These are phyloP conservation scores for Poeciliopsis occidentalis DNA, from an alignment of 2,113 vertebrate species.

Conservation along the genomic window DNA sequence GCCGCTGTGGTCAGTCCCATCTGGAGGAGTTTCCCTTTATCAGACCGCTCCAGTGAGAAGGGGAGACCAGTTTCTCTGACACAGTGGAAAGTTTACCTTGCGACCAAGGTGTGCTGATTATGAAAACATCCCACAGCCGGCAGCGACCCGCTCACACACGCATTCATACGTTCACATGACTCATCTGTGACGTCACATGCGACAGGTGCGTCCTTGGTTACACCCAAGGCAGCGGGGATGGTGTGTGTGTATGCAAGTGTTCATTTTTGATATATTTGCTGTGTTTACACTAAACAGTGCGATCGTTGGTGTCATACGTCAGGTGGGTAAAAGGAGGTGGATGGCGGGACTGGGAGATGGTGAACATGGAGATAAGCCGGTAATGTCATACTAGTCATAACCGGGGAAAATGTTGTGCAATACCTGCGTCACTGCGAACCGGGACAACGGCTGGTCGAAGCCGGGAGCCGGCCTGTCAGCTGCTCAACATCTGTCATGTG, in stretches of 20 bases:
- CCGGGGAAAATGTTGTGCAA: conserved; percentile 63
- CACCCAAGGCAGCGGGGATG: conserved; percentile 6
- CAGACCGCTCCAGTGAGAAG: conserved; percentile 53
- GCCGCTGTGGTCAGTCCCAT: neutral
- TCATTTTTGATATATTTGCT: conserved; percentile 30
- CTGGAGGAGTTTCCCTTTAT: conserved; percentile 41
- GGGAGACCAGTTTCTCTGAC: conserved; percentile 47
- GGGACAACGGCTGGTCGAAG: conserved; percentile 58
- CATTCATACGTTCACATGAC: conserved; percentile 53
- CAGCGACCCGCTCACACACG: conserved; percentile 24
- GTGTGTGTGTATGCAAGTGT: conserved; percentile 15
- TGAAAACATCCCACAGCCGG: conserved; percentile 67
- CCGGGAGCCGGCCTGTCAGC: conserved; percentile 30
- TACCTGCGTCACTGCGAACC: conserved; percentile 63
- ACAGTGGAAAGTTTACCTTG: conserved; percentile 73
- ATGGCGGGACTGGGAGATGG: conserved; percentile 31
- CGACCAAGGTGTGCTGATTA: conserved; percentile 72
- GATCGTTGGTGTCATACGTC: conserved; percentile 56
- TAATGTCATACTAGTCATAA: conserved; percentile 73
- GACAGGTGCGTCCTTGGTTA: conserved; percentile 57
- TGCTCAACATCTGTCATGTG: conserved; percentile 65
- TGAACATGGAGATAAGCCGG: conserved; percentile 38
- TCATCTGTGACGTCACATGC: conserved; percentile 52
- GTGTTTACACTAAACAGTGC: conserved; percentile 75
- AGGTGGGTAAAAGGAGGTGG: neutral